Base-by-base conservation (phyloP, 2,797 vertebrate species). In the Danio jaintianensis region DNA sequence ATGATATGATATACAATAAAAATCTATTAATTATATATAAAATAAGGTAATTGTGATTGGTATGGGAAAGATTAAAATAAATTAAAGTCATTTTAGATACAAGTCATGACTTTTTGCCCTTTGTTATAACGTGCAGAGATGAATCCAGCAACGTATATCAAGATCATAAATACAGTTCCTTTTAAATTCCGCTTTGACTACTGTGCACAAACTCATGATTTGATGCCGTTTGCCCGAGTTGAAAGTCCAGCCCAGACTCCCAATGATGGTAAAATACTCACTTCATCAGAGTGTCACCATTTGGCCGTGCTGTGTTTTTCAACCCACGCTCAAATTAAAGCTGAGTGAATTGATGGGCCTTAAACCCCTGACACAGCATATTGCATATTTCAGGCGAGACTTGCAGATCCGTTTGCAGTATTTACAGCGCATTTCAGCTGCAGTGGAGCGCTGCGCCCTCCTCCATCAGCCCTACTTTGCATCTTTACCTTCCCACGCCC, bases 291-390 rank as follows among this genome's bases (percentile, higher is more conserved):
- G 52, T 82, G 82, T 82, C 67, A 45, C 43, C 53, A 45, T 80
- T 78, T 72, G 75, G 78, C 55, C 18, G 4, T 13, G 58, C 22
- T 18, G 40, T 52, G 48, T 82, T 82, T 78, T 74, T 56, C 58
- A 63, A 66, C 55, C 83, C 78, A 61, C 29, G 36, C 74, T 85
- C 72, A 86, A 85, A 84, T 87, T 74, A 82, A 83, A 83, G 40
- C 58, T 47, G 63, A 86, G 82, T 85, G 70, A 87, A 86, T 86
- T 88, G 81, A 87, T 86, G 82, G 81, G 73, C 66, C 52, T 84
- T 83, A 80, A 77, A 82, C 43, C 43, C 73, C 85, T 83, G 85
- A 87, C 82, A 43, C 84, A 84, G 86, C 86, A 87, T 73, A 74
- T 78, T 80, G 68, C 76, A 82, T 82, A 76, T 79, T 87, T 83